Base-by-base conservation (phyloP, 2,113 vertebrate genomes). In the Cynoglossus semilaevis region DNA sequence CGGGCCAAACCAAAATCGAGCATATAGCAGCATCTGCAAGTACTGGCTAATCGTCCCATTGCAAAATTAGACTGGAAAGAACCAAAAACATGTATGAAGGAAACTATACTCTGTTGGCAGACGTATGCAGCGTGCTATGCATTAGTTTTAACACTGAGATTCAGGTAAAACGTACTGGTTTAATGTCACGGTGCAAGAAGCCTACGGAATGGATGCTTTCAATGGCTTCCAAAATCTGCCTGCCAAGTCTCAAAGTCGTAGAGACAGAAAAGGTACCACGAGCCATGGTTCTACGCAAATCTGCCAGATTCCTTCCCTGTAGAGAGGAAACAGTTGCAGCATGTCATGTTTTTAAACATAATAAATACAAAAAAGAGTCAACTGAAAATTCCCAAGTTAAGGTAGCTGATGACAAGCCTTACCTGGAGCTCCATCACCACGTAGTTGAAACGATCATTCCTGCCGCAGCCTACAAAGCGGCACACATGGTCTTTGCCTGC, bases 401-500 rank as follows among this genome's bases (percentile, higher is more conserved):
- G 6, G 22, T 29, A 29, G 6, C 22, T 6, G 6, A 47, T 12
- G 18, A 17, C 5, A 35, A 8, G 10, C 22, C 72, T 54, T 76
- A 99, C 97, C 93, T 99, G 97, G 54, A 99, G 92, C 57, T 98
- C 95, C 97, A 99, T 99, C 76, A 98, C 97, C 72, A 99, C 96
- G 42, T 98, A 98, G 87, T 98, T 99, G 90, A 98, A 98, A 69
- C 95, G 93, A 80, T 99, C 97, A 45, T 98, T 99, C 60, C 95
- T 92, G 74, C 97, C 97, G 87, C 95, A 98, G 68, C 97, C 96
- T 80, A 99, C 94, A 78, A 99, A 99, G 79, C 93, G 94, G 80
- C 97, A 99, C 61, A 99, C 91, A 43, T 99, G 96, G 87, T 98
- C 95, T 91, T 97, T 98, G 69, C 97, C 97, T 99, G 71, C n/a